These are phyloP conservation scores for Ochotona curzoniae DNA, from an alignment of 2,113 vertebrate species.

Conservation along the genomic window DNA sequence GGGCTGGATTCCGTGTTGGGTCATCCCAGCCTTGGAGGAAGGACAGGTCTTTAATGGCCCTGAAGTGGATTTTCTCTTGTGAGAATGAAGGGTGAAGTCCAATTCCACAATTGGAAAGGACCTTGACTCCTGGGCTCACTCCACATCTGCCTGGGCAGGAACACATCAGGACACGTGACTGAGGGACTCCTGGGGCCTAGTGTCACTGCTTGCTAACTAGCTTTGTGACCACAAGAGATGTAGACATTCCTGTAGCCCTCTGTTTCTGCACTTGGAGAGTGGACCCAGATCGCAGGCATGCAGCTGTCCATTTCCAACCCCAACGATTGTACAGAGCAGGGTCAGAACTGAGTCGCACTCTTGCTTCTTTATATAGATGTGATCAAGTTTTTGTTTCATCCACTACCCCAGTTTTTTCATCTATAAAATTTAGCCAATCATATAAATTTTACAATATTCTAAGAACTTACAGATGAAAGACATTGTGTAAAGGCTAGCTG, in stretches of 20 bases:
- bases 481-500: neutral
- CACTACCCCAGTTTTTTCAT: slow-evolving; percentile 38
- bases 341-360: neutral
- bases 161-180: neutral
- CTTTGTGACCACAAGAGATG: neutral
- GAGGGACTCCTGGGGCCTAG: neutral
- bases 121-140: neutral
- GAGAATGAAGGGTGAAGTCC: neutral
- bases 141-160: neutral
- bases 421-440: neutral
- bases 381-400: neutral
- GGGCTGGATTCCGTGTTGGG: neutral
- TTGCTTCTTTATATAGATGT: slow-evolving; percentile 14
- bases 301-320: neutral
- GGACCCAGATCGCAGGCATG: neutral
- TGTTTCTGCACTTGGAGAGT: neutral
- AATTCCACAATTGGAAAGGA: neutral
- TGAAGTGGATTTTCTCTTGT: neutral
- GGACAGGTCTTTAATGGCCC: neutral
- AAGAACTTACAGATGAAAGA: slow-evolving; percentile 11
- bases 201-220: neutral
- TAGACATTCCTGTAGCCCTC: neutral
- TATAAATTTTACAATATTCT: slow-evolving; percentile 12
- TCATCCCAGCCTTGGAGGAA: neutral
- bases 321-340: neutral